Evolutionary conservation across 2,888 invertebrate genomes (phyloP).

Genomic region (Exocentrus adspersus): DNA sequence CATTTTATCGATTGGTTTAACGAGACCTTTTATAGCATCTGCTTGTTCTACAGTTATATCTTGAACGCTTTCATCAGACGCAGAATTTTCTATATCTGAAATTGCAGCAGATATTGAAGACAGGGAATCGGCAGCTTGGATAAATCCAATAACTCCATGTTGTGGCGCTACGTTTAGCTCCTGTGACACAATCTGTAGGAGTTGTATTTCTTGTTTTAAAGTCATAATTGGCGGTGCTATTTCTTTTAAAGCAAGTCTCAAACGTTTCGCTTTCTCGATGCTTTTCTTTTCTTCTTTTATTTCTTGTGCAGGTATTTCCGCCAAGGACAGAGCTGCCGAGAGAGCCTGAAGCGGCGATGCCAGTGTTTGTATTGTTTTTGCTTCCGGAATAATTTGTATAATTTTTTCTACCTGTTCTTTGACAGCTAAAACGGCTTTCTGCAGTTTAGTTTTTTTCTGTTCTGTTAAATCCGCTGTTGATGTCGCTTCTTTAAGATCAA

Average conservation of each 20-base stretch:
- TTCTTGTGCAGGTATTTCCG: neutral
- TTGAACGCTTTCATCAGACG: neutral
- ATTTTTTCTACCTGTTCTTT: slow-evolving; percentile 34
- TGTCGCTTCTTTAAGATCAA: slow-evolving; percentile 14
- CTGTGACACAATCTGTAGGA: slow-evolving; percentile 12
- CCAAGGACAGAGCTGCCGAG: slow-evolving; percentile 20
- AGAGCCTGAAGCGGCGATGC: slow-evolving; percentile 32
- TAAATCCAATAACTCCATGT: neutral
- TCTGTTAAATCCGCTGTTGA: slow-evolving; percentile 34
- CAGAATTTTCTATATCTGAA: slow-evolving; percentile 13
- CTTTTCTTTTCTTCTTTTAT: neutral
- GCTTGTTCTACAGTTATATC: slow-evolving; percentile 18
- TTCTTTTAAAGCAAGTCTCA: neutral
- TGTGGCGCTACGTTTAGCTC: neutral
- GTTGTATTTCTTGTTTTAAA: slow-evolving; percentile 32
- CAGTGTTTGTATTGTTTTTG: slow-evolving; percentile 29
- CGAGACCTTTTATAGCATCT: too few species aligned
- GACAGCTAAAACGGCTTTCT: slow-evolving; percentile 35
- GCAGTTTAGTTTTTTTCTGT: slow-evolving; percentile 37
- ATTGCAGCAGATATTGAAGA: slow-evolving; percentile 19
- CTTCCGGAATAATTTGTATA: slow-evolving; percentile 22
- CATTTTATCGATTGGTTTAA: too few species aligned
- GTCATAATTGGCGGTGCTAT: slow-evolving; percentile 20
- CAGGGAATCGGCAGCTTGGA: neutral
- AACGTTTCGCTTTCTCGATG: neutral